Evolutionary conservation across 2,888 invertebrate genomes (phyloP), one percentile per base, ranked within the genome.

Genomic region (Rhagium mordax): DNA sequence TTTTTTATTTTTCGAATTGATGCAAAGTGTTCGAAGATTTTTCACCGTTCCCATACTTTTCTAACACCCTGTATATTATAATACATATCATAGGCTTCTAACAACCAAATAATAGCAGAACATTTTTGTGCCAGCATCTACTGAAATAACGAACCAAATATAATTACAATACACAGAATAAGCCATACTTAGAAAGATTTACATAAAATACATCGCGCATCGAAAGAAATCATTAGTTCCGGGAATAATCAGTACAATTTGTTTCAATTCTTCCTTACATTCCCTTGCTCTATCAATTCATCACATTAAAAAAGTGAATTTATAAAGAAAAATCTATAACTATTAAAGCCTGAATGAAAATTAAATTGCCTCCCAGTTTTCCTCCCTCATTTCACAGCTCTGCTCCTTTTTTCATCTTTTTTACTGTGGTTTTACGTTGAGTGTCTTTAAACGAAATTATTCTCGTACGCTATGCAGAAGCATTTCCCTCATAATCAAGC

Each of bases 401-500:
- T 27, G 41, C 18, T 61, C 47, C 41, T 33, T 21, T n/a, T 18
- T 33, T 10, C 33, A 18, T 47, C 33, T 61, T 61, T 61, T 61
- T 33, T 33, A 47, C 47, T 65, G 65, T 48, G 51, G 65, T 65
- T 65, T 65, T 49, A 49, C 48, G 65, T 49, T 41, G 48, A 65
- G 65, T 49, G 65, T 65, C 48, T 49, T 65, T 65, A 65, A 61
- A 33, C 61, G 61, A 47, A 61, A 61, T 61, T 61, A 61, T 61
- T 61, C 61, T 41, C 33, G 41, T 18, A 33, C 61, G 61, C 61
- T 61, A 61, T 61, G 61, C 61, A 20, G 61, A 21, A 33, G 47
- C 61, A 61, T 61, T 61, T 27, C 61, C n/a, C 61, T 61, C 61
- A 61, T 61, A 61, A 61, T 61, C 61, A 61, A 61, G 61, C 41